Evolutionary conservation across 2,888 invertebrate genomes (phyloP), one percentile per base, ranked within the genome.

Genomic region (Schizotus pectinicornis): DNA sequence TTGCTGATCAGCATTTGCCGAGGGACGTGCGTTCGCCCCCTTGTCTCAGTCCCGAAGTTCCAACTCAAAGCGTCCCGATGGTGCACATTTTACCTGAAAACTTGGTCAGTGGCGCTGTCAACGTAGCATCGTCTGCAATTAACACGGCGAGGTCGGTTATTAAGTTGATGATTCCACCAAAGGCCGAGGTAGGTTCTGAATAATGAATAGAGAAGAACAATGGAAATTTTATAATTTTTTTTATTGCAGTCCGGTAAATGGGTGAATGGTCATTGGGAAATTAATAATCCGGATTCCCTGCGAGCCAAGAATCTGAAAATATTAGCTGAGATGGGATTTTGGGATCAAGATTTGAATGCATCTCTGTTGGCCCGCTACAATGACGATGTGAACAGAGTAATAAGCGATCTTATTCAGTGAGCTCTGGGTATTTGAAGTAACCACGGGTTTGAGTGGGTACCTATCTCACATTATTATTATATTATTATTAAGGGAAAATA

Each of bases 291-390:
- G 2, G 68, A 74, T 52, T 69, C 74, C 2, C 69, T 70, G 5
- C 69, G 77, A 8, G 79, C 77, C 56, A 74, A 67, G 11, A 76
- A 74, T 51, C 67, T 80, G 36, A 65, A 71, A 36, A 69, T 73
- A n/a, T 67, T 81, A 35, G 67, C 73, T 3, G 81, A 81, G 58
- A 81, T 81, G 81, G 81, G 81, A 9, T 81, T 81, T 63, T 70
- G 68, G 64, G 74, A 81, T 61, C 67, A 75, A 43, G 77, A 78
- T 59, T 63, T 78, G 22, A 81, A 81, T 67, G 76, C 77, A 3
- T 77, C 79, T 7, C 69, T 81, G 7, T 65, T 81, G 53, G 74
- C 76, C 11, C 73, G 79, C 48, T 79, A 77, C 67, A 74, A 79
- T 57, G 79, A 81, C 64, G 80, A 81, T 62, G 61, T 81, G 13